phyloP scores from a whole-genome alignment of 2,797 vertebrate genomes.

The Falco novaeseelandiae region DNA sequence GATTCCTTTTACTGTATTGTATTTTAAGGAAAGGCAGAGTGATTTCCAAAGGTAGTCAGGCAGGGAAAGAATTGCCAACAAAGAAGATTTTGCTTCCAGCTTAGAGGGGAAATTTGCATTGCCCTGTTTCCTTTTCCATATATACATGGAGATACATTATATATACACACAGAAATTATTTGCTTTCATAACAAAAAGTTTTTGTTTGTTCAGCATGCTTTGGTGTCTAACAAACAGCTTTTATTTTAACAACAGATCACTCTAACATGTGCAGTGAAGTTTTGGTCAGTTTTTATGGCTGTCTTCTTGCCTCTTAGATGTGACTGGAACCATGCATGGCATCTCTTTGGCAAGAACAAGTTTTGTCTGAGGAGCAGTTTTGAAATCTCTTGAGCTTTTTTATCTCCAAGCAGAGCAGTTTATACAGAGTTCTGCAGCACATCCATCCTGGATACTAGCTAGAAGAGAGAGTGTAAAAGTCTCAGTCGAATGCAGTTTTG shows the following conservation, averaged over 20 bases:
- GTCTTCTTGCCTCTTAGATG: background rate
- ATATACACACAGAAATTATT: background rate
- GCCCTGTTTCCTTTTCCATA: background rate
- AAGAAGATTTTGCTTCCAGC: background rate
- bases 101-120: background rate
- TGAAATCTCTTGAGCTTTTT: background rate
- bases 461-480: background rate
- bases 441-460: background rate
- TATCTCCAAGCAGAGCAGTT: background rate
- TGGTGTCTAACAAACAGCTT: background rate
- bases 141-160: background rate
- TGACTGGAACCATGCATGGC: background rate
- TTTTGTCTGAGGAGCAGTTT: background rate
- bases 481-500: background rate
- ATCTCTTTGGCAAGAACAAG: background rate
- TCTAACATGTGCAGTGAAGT: background rate
- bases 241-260: background rate
- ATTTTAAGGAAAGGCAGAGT: conserved; percentile 20
- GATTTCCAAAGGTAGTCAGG: background rate
- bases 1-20: background rate
- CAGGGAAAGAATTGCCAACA: background rate
- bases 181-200: background rate
- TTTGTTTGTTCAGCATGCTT: background rate
- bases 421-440: background rate
- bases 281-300: background rate